These are phyloP conservation scores for Aspidiotus destructor DNA, from an alignment of 2,888 invertebrate genomes.

Conservation along the genomic window DNA sequence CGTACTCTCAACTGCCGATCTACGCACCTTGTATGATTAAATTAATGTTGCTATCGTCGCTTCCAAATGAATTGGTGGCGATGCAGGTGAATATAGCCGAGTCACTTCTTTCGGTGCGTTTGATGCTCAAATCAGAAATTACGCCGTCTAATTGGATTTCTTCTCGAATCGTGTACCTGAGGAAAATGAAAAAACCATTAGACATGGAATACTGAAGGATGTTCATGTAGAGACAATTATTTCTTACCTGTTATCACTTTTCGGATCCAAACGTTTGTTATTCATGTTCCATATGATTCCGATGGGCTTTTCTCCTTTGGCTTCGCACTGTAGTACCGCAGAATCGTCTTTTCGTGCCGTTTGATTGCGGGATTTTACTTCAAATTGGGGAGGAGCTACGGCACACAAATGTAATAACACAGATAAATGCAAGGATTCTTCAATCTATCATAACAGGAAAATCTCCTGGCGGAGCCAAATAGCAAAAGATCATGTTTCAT, in stretches of 20 bases:
- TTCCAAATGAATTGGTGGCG: slow-evolving; percentile 86
- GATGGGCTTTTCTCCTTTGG: slow-evolving; percentile 89
- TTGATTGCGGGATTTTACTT: slow-evolving; percentile 82
- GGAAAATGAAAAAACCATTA: slow-evolving; percentile 42
- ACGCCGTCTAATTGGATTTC: slow-evolving; percentile 81
- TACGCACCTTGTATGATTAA: slow-evolving; percentile 76
- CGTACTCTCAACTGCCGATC: background rate
- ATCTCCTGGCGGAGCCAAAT: background rate
- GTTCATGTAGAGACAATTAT: background rate
- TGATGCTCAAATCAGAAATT: slow-evolving; percentile 77
- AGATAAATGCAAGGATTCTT: no score
- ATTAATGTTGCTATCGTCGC: slow-evolving; percentile 89
- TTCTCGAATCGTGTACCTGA: slow-evolving; percentile 51
- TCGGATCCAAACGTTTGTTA: slow-evolving; percentile 80
- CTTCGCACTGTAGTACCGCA: slow-evolving; percentile 82
- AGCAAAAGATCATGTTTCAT: no score
- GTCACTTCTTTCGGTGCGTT: slow-evolving; percentile 78
- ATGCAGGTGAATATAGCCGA: slow-evolving; percentile 85
- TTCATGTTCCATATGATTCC: slow-evolving; percentile 93
- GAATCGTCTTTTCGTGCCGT: slow-evolving; percentile 84
- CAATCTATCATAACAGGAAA: background rate
- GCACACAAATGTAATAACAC: slow-evolving; percentile 30
- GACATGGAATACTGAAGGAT: background rate
- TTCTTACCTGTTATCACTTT: slow-evolving; percentile 62
- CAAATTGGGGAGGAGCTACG: slow-evolving; percentile 83